Conservation (phyloP, 2,888 invertebrate genomes). For the Fissipunctia ypsillon region DNA sequence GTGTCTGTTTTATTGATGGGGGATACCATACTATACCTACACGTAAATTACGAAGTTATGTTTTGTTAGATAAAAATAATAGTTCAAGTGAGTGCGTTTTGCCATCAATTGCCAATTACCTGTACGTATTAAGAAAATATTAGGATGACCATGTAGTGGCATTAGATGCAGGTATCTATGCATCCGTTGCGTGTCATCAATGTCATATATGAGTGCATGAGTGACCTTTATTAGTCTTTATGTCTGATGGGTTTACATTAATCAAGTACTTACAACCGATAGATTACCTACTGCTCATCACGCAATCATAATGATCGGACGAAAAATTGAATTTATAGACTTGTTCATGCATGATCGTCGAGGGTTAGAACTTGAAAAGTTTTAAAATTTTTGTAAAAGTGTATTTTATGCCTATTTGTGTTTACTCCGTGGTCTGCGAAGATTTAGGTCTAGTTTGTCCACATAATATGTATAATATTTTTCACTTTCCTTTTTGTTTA, state of each 20-base stretch:
- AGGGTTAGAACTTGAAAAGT: neutral
- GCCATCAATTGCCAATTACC: neutral
- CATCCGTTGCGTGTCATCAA: slow-evolving; percentile 29
- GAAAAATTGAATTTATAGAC: slow-evolving; percentile 10
- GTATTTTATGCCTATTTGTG: neutral
- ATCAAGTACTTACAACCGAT: slow-evolving; percentile 41
- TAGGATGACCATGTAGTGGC: neutral
- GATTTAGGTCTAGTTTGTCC: neutral
- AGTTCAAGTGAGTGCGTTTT: neutral
- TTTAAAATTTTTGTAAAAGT: too few relatives aligned
- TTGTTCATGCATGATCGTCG: neutral
- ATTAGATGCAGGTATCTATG: slow-evolving; percentile 4
- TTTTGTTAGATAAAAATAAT: neutral
- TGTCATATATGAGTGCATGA: slow-evolving; percentile 40
- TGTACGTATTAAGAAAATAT: neutral
- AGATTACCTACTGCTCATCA: slow-evolving; percentile 36
- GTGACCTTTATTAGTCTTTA: slow-evolving; percentile 47
- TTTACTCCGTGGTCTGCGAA: neutral
- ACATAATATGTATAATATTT: neutral
- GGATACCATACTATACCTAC: too few relatives aligned
- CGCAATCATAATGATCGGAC: neutral
- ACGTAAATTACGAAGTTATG: neutral
- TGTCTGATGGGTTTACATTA: slow-evolving; percentile 11
- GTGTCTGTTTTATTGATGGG: neutral
- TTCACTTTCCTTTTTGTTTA: neutral